These are phyloP conservation scores for Oscheius sp. DNA, from an alignment of 2,888 invertebrate genomes.

Conservation along the genomic window DNA sequence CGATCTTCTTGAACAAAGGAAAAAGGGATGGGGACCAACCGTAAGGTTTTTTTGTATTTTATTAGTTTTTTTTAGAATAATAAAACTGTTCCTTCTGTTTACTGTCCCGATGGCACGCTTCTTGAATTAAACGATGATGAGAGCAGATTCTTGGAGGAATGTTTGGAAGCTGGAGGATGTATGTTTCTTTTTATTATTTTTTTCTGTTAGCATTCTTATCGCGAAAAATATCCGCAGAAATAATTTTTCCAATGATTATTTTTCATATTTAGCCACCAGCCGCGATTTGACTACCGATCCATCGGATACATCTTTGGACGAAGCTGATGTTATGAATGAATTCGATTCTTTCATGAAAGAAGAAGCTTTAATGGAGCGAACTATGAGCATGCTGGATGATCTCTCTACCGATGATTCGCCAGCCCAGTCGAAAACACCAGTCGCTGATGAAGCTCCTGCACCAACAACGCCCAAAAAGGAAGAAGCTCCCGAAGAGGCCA, in stretches of 20 bases:
- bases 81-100: background rate
- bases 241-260: background rate
- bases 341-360: conserved; percentile 53
- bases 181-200: conserved; percentile 19
- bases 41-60: background rate
- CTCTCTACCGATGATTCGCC: background rate
- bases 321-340: conserved; percentile 60
- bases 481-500: background rate
- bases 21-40: conserved; percentile 42
- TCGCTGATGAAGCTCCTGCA: background rate
- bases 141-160: conserved; percentile 43
- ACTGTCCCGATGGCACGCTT: conserved; percentile 19
- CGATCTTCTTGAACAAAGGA: conserved; percentile 43
- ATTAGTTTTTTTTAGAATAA: background rate
- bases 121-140: conserved; percentile 49
- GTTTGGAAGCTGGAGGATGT: conserved; percentile 45
- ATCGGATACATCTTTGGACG: conserved; percentile 42
- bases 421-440: background rate
- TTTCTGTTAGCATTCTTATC: too few relatives aligned
- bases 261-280: conserved; percentile 12
- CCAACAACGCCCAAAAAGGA: background rate
- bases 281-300: background rate
- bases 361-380: conserved; percentile 31
- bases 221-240: too few relatives aligned
- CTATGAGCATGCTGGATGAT: conserved; percentile 24